Evolutionary conservation across 2,797 vertebrate species (phyloP).

Genomic region (Syncerus caffer): DNA sequence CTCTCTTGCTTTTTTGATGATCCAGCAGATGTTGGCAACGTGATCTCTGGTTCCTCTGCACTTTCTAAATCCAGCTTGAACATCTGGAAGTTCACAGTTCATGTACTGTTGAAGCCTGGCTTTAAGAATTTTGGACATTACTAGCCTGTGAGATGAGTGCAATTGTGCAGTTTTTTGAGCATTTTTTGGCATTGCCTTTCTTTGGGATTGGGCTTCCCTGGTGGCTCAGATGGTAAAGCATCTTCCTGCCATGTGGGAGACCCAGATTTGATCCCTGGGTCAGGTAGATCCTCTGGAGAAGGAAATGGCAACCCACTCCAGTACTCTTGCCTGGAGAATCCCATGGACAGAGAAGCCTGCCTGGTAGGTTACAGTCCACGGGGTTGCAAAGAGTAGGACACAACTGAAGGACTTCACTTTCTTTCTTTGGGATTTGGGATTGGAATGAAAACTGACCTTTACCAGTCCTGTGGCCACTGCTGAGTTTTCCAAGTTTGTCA

Average conservation of each 20-base stretch:
- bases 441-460: not conserved
- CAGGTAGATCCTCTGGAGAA: too few species aligned
- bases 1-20: not conserved
- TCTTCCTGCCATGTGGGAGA: too few species aligned
- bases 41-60: not conserved
- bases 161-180: not conserved
- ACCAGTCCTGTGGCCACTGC: not conserved
- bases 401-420: too few species aligned
- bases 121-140: not conserved
- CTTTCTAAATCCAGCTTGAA: not conserved
- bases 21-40: rapidly evolving
- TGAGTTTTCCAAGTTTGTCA: not conserved
- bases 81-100: not conserved
- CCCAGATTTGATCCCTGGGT: too few species aligned
- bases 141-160: not conserved
- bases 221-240: too few species aligned
- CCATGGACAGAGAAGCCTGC: too few species aligned
- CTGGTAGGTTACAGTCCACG: too few species aligned
- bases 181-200: not conserved
- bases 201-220: not conserved
- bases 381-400: too few species aligned
- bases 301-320: too few species aligned
- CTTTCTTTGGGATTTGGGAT: too few species aligned
- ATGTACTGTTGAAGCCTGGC: not conserved
- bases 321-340: too few species aligned